These are phyloP conservation scores for Ophioderma brevispina DNA, from an alignment of 35 echinoderm and acorn worm genomes.

Conservation along the genomic window DNA sequence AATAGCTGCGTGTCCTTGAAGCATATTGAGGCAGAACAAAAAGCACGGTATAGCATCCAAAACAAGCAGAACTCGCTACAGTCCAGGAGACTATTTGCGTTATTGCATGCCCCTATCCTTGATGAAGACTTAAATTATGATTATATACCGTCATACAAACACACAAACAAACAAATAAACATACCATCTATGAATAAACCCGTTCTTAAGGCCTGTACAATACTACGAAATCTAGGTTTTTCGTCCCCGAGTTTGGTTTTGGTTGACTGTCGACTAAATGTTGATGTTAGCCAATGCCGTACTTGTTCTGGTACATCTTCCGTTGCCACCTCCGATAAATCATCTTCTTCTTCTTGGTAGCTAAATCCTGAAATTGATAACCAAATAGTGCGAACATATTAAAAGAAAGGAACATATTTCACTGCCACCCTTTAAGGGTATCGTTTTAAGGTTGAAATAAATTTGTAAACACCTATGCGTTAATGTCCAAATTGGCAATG, in stretches of 20 bases:
- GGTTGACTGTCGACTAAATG: constrained; percentile 91
- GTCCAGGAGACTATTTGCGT: too few relatives aligned
- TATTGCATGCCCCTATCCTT: too few relatives aligned
- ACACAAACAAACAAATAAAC: too few relatives aligned
- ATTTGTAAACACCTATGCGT: neutral
- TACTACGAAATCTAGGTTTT: constrained; percentile 96
- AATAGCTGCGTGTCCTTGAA: too few relatives aligned
- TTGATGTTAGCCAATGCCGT: constrained; percentile 96
- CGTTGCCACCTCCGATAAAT: constrained; percentile 90
- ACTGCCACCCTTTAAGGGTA: neutral
- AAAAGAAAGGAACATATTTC: neutral
- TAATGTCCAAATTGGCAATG: too few relatives aligned
- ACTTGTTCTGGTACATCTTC: constrained; percentile 97
- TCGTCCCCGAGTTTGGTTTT: constrained; percentile 83
- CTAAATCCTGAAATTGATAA: constrained; percentile 54
- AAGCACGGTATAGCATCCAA: too few relatives aligned
- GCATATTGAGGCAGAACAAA: too few relatives aligned
- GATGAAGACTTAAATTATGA: too few relatives aligned
- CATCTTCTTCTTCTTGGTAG: constrained; percentile 86
- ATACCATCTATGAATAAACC: constrained; percentile 97
- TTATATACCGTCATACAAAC: too few relatives aligned
- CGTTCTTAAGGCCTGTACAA: constrained; percentile 94
- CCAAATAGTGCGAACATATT: neutral
- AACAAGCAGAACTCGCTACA: too few relatives aligned
- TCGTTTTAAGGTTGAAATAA: too few relatives aligned